Evolutionary conservation across 2,888 invertebrate species (phyloP), one percentile per base, ranked within the genome.

Genomic region (Dugesia japonica): DNA sequence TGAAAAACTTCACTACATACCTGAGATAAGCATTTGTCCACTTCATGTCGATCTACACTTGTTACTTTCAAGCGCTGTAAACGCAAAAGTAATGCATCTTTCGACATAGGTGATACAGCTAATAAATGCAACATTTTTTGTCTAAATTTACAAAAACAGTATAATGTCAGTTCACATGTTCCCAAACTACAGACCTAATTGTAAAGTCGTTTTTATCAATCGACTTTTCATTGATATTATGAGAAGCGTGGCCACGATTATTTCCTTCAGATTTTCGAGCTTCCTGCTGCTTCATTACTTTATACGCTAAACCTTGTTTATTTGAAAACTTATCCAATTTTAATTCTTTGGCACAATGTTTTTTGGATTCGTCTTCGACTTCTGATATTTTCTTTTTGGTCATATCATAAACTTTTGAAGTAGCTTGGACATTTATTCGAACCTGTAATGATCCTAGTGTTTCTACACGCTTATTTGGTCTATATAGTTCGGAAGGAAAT

Each of bases 121-220:
- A 56, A 56, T 56, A 56, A 56, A 56, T 56, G 56, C 56, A 56
- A 56, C 1, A 56, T 56, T 56, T 56, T 56, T 56, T 56, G 56
- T 56, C 56, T 56, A 56, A n/a, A 56, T 56, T 31, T 4, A 31
- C 4, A 31, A 13, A 31, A 31, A 31, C 13, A 31, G n/a, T n/a
- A n/a, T n/a, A n/a, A n/a, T n/a, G n/a, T n/a, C n/a, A n/a, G n/a
- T n/a, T n/a, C n/a, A n/a, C n/a, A n/a, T n/a, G n/a, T n/a, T n/a
- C n/a, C n/a, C n/a, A n/a, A n/a, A n/a, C 4, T 9, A 56, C 56
- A 4, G 56, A 56, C 56, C 56, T 56, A 56, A 56, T n/a, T 20
- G 56, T 56, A n/a, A 56, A 56, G 7, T 56, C 20, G 1, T 4
- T 4, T 56, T 56, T n/a, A 4, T 56, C 56, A 13, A 56, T n/a